Evolutionary conservation across 2,113 vertebrate species (phyloP).

Genomic region (Cochlearius cochlearius): DNA sequence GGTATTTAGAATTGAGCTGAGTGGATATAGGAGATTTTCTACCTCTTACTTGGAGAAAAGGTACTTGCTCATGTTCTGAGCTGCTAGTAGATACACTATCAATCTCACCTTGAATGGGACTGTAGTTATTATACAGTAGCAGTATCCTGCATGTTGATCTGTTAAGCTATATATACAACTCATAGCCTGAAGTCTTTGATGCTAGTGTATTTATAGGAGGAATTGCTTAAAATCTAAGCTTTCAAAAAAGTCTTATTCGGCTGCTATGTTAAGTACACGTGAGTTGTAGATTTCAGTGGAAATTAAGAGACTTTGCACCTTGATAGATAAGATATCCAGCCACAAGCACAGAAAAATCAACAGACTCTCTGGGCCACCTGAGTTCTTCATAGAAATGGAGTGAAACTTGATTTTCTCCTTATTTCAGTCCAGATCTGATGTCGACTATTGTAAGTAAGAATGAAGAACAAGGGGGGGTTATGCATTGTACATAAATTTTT

Average conservation of each 20-base stretch:
- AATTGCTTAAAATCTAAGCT: not conserved
- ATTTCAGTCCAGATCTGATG: not conserved
- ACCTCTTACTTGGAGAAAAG: not conserved
- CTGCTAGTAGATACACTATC: not conserved
- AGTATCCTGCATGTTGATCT: not conserved
- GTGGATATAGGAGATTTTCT: not conserved
- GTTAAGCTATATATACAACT: not conserved
- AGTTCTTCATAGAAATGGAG: not conserved
- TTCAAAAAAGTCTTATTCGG: not conserved
- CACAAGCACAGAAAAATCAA: accelerated
- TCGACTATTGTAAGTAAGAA: not conserved
- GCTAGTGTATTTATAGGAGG: not conserved
- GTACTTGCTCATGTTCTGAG: not conserved
- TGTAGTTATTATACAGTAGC: not conserved
- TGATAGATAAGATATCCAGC: not conserved
- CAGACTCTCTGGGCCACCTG: not conserved
- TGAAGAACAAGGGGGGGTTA: not conserved
- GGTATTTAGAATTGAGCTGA: not conserved
- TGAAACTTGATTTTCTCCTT: not conserved
- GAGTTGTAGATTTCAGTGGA: not conserved
- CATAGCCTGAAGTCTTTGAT: not conserved
- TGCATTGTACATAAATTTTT: not conserved
- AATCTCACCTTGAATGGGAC: not conserved
- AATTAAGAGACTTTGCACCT: not conserved
- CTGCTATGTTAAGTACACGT: not conserved